A percentile compares a stretch with the other conserved stretches of the same genome.
phyloP scores from a whole-genome alignment of 2,797 vertebrate genomes.

The Apogon talboti region DNA sequence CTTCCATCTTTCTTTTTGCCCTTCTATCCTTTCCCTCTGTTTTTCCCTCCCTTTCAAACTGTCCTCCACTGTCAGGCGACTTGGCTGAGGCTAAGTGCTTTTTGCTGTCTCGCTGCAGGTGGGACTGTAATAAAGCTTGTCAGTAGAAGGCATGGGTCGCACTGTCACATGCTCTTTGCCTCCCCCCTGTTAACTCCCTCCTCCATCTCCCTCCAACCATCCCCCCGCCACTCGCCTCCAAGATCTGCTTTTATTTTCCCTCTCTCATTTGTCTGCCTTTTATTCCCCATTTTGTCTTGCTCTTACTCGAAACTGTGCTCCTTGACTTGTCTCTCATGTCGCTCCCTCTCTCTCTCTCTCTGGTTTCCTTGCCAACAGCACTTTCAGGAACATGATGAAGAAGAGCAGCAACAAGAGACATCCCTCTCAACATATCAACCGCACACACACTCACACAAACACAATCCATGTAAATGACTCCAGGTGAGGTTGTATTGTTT shows the following conservation, averaged over 20 bases:
- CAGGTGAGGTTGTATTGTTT: slow-evolving; percentile 80
- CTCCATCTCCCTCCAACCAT: slow-evolving; percentile 1
- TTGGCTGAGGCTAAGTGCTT: slow-evolving; percentile 81
- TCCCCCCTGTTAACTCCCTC: slow-evolving; percentile 65
- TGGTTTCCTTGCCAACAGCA: slow-evolving; percentile 79
- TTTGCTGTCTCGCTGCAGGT: slow-evolving; percentile 80
- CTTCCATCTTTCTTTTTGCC: slow-evolving; percentile 23
- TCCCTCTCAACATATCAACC: slow-evolving; percentile 46
- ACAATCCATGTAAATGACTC: slow-evolving; percentile 73
- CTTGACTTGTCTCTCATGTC: slow-evolving; percentile 64
- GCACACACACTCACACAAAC: slow-evolving; percentile 34
- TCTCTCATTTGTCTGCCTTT: slow-evolving; percentile 58
- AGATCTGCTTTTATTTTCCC: slow-evolving; percentile 59
- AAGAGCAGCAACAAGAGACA: slow-evolving; percentile 72
- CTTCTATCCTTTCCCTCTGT: slow-evolving; percentile 31
- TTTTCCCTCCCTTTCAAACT: slow-evolving; percentile 45
- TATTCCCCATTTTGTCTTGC: slow-evolving; percentile 61
- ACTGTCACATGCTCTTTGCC: slow-evolving; percentile 78
- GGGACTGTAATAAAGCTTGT: slow-evolving; percentile 82
- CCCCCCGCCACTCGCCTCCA: slow-evolving; percentile 22
- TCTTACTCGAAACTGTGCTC: slow-evolving; percentile 60
- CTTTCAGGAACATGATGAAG: slow-evolving; percentile 70
- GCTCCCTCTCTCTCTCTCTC: slow-evolving; percentile 40
- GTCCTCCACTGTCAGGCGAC: slow-evolving; percentile 63
- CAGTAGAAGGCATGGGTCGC: slow-evolving; percentile 74